Evolutionary conservation across 2,797 vertebrate species (phyloP).

Genomic region (Cynodonichthys magdalenae): DNA sequence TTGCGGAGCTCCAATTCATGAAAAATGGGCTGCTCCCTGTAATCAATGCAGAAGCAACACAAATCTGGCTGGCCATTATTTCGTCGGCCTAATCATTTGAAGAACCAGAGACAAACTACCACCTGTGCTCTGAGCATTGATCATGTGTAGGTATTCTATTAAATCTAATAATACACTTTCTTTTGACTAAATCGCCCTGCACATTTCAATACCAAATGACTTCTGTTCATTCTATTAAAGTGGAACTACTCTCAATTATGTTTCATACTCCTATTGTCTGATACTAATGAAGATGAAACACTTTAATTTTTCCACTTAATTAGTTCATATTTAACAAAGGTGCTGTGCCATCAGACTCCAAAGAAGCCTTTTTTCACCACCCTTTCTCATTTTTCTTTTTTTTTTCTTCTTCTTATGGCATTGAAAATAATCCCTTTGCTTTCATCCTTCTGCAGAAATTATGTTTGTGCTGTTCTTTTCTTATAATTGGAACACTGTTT

Average conservation of each 20-base stretch:
- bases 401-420: constrained; percentile 43
- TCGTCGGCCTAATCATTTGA: constrained; percentile 67
- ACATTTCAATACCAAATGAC: constrained; percentile 75
- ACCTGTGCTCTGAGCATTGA: constrained; percentile 72
- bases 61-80: constrained; percentile 69
- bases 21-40: constrained; percentile 63
- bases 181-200: constrained; percentile 67
- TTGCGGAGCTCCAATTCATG: constrained; percentile 42
- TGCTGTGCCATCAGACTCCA: constrained; percentile 72
- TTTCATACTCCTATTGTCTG: constrained; percentile 78
- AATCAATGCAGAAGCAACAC: constrained; percentile 69
- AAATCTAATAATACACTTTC: constrained; percentile 77
- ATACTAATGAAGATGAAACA: constrained; percentile 82
- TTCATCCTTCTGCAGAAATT: constrained; percentile 53
- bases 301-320: constrained; percentile 81
- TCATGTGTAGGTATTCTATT: constrained; percentile 72
- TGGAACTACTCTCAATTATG: constrained; percentile 80
- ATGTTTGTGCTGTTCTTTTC: constrained; percentile 6
- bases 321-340: constrained; percentile 83
- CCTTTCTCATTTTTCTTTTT: constrained; percentile 5
- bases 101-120: constrained; percentile 72
- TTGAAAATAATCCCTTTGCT: constrained; percentile 66
- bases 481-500: constrained; percentile 29
- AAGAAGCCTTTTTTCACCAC: constrained; percentile 34
- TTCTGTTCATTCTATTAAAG: constrained; percentile 77